Conservation (phyloP, 2,797 vertebrate genomes). For the Prunella strophiata region DNA sequence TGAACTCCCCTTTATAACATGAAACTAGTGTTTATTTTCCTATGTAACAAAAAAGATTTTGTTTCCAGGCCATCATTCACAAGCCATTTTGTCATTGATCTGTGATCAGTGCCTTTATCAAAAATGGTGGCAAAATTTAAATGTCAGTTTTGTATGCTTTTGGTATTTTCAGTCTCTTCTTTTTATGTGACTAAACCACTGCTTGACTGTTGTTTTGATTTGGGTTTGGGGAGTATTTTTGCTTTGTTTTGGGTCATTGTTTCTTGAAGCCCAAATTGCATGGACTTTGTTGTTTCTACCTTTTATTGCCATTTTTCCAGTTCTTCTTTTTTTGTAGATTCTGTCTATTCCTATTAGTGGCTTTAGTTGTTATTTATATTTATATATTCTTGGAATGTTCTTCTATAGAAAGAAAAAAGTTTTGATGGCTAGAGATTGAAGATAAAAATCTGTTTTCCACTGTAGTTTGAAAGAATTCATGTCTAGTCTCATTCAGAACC, state of each 20-base stretch:
- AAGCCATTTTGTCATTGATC: not conserved
- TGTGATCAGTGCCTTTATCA: not conserved
- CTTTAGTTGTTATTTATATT: not conserved
- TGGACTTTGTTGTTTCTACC: not conserved
- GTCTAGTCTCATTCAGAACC: not conserved
- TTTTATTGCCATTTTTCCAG: not conserved
- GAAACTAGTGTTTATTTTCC: not conserved
- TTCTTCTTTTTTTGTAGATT: not conserved
- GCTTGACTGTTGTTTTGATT: not conserved
- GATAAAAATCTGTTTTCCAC: not conserved
- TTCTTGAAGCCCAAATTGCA: not conserved
- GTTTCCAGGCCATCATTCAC: not conserved
- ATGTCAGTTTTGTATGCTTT: not conserved
- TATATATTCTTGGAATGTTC: not conserved
- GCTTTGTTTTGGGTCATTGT: not conserved
- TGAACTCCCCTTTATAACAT: not conserved
- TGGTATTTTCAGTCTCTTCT: not conserved
- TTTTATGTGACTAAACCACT: not conserved
- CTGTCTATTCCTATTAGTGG: not conserved
- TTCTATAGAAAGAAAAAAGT: not conserved
- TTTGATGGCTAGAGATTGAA: not conserved
- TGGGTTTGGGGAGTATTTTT: not conserved
- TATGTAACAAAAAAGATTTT: not conserved
- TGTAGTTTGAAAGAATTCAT: not conserved
- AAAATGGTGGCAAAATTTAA: not conserved